These are phyloP conservation scores for Cremastinae sp. DNA, from an alignment of 2,888 invertebrate genomes.

Conservation along the genomic window DNA sequence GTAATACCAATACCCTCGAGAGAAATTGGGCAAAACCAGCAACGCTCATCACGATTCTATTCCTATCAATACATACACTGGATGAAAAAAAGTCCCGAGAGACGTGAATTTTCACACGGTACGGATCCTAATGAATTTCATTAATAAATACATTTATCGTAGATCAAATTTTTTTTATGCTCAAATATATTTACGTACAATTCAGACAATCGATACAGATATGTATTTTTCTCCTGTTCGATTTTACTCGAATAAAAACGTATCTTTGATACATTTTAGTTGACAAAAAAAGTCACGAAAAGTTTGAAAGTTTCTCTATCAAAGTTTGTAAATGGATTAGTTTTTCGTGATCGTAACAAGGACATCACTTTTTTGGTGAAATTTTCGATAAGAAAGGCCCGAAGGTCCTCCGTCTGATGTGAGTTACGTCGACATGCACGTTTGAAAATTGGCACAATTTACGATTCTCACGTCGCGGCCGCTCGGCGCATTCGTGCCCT, in stretches of 20 bases:
- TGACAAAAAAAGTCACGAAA: no score
- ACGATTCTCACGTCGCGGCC: conserved; percentile 53
- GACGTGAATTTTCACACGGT: conserved; percentile 25
- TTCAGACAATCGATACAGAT: no score
- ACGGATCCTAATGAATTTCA: not conserved
- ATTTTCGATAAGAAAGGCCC: conserved; percentile 21
- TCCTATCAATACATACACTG: conserved; percentile 45
- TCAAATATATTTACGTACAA: no score
- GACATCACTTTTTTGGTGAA: conserved; percentile 17
- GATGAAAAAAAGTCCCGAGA: conserved; percentile 23
- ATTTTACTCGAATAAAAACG: no score
- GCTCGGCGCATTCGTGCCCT: conserved; percentile 34
- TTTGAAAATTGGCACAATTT: conserved; percentile 58
- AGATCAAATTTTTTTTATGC: not conserved
- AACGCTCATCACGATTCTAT: conserved; percentile 28
- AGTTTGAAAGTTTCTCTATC: no score
- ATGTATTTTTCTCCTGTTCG: no score
- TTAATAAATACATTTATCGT: not conserved
- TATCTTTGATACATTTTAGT: no score
- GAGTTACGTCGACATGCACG: conserved; percentile 14
- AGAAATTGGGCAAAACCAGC: conserved; percentile 52
- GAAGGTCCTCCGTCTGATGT: conserved; percentile 2
- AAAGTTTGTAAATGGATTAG: no score
- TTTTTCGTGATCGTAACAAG: no score
- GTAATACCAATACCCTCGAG: conserved; percentile 67